These are phyloP conservation scores for Apogon talboti DNA, from an alignment of 2,797 vertebrate species.

Conservation along the genomic window DNA sequence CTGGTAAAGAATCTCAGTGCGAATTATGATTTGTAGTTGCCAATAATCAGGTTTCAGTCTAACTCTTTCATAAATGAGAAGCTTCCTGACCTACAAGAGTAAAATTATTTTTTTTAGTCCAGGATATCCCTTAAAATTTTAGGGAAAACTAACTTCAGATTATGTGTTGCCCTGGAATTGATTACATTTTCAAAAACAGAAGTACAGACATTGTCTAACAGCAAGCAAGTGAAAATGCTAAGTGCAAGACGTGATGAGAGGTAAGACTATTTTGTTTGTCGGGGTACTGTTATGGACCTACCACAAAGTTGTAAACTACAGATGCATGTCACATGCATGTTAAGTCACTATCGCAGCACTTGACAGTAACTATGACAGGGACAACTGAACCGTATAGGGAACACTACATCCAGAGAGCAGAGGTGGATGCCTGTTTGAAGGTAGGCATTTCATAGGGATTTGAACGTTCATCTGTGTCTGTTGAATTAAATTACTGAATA, in stretches of 20 bases:
- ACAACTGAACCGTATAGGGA: not conserved
- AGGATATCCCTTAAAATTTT: slow-evolving; percentile 1
- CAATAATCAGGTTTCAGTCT: not conserved
- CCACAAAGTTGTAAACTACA: not conserved
- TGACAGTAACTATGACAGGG: too few species aligned
- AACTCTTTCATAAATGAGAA: slow-evolving; percentile 4
- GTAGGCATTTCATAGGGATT: not conserved
- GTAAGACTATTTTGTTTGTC: slow-evolving; percentile 3
- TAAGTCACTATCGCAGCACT: not conserved
- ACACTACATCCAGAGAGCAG: not conserved
- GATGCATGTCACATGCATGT: slow-evolving; percentile 1
- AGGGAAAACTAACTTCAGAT: not conserved
- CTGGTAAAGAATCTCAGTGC: slow-evolving; percentile 1
- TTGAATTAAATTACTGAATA: too few species aligned
- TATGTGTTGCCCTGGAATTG: not conserved
- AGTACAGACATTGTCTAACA: not conserved
- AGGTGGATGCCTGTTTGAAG: not conserved
- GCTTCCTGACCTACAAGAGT: not conserved
- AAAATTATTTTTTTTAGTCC: not conserved
- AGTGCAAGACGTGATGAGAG: not conserved
- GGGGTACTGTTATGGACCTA: not conserved
- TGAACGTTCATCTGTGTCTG: too few species aligned
- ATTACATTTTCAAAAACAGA: not conserved
- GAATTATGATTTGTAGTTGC: not conserved
- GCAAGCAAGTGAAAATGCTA: not conserved